Percentiles rank a stretch among this genome's conserved stretches.
phyloP scores from a whole-genome alignment of 2,888 invertebrate species.

The Chloroclysta siterata region DNA sequence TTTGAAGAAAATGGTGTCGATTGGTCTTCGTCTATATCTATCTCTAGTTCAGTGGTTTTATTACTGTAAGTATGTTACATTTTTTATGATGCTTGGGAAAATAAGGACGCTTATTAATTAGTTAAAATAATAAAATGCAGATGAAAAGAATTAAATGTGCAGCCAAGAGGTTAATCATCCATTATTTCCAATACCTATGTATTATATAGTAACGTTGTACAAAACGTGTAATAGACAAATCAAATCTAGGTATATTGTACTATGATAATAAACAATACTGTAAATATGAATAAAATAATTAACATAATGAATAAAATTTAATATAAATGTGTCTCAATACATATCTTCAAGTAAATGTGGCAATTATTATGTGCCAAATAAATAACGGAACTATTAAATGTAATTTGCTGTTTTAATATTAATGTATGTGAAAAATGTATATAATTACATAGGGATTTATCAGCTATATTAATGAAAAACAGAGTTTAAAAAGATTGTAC shows the following conservation, averaged over 20 bases:
- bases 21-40: too few relatives aligned
- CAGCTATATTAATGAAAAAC: too few relatives aligned
- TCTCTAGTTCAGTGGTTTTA: too few relatives aligned
- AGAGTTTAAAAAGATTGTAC: too few relatives aligned
- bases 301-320: not conserved
- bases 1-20: too few relatives aligned
- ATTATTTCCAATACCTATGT: too few relatives aligned
- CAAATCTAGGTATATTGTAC: not conserved
- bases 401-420: not conserved
- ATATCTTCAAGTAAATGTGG: constrained; percentile 19
- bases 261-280: not conserved
- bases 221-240: too few relatives aligned
- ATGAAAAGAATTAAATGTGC: too few relatives aligned
- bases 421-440: not conserved
- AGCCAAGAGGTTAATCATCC: too few relatives aligned
- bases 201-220: too few relatives aligned
- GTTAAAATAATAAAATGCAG: not conserved
- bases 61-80: too few relatives aligned
- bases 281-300: not conserved
- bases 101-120: constrained; percentile 12
- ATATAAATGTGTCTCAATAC: constrained; percentile 6
- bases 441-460: not conserved
- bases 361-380: constrained; percentile 19
- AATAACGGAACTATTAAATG: not conserved
- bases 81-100: constrained; percentile 17